Evolutionary conservation across 1,140 invertebrate species (phyloP), one percentile per base, ranked within the genome.

Genomic region (Homalodisca vitripennis): DNA sequence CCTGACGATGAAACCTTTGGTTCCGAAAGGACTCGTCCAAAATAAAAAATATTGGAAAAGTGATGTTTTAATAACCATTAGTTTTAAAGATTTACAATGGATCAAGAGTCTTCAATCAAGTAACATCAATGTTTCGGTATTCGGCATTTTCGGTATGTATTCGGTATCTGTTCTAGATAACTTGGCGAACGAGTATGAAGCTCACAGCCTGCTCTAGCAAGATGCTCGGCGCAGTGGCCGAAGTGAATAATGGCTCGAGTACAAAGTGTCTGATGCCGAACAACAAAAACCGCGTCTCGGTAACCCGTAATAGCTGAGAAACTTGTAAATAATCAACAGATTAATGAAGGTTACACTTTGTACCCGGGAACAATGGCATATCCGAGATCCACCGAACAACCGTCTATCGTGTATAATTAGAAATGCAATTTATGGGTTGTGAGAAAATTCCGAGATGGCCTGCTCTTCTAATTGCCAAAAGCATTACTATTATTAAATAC

Each of bases 401-500:
- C 2, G 55, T 60, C 55, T 60, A 29, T 60, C 55, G 55, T 60
- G 24, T 60, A 60, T 60, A 60, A 60, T 60, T 60, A 60, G 24
- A 27, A 60, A 60, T 60, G 55, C 55, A 60, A 60, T 60, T 60
- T 60, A 60, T 60, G 55, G 55, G 13, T 30, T 26, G 55, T 60
- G 55, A 60, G 55, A 60, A 60, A 10, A 60, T 60, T 60, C 55
- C 48, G 48, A 51, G 48, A 51, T 51, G 48, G 48, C 48, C 48
- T 51, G 48, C 48, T 60, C 22, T 30, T 60, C 55, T 60, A 60
- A 60, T 60, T 60, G 55, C 55, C 55, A 24, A 60, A 60, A 60
- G 55, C 55, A 60, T 60, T 60, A 60, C 55, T 60, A 60, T 60
- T 60, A 60, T 60, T 60, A 60, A 60, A 60, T 60, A 60, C 55